Base-by-base conservation (phyloP, 2,797 vertebrate genomes). In the Neosalanx taihuensis region DNA sequence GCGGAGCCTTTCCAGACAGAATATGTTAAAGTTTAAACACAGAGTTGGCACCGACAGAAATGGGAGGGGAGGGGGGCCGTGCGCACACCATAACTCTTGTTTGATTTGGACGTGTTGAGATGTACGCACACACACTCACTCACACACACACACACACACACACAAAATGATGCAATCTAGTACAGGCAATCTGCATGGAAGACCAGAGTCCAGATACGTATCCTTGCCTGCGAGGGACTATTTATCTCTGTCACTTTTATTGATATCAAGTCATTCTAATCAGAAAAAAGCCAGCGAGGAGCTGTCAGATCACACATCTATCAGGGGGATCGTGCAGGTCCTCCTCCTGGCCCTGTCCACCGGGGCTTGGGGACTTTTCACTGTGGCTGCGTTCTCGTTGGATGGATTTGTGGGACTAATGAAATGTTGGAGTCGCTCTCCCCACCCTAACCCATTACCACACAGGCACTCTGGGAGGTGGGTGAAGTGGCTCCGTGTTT, bases 11-110 rank as follows among this genome's bases (percentile, higher is more conserved):
- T 56, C 51, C 18, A n/a, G 18, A 56, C n/a, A n/a, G 51, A n/a
- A n/a, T n/a, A 17, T 56, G 51, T 17, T 7, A 78, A 85, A 80
- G 76, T 18, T 18, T 35, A 79, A 81, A 75, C 78, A 73, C 70
- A 69, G 64, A n/a, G 15, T 61, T 7, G 67, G 72, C 41, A 46
- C 41, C 74, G 66, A 74, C 64, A 77, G 63, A 18, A 4, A 29
- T 15, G 31, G 30, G 37, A 35, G n/a, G 35, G 63, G 31, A 13
- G 23, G 63, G 31, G 17, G 6, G 56, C 57, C 15, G 26, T 37
- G 59, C 10, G 30, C 0, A 6, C 31, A 35, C 23, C 20, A 30
- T 64, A 59, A 68, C 59, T 70, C 58, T 37, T 64, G 9, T 58
- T 69, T 46, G 51, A 74, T 63, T 60, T 74, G 46, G 72, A 51